phyloP scores from a whole-genome alignment of 1,140 invertebrate genomes.

The Cotesia typhae region DNA sequence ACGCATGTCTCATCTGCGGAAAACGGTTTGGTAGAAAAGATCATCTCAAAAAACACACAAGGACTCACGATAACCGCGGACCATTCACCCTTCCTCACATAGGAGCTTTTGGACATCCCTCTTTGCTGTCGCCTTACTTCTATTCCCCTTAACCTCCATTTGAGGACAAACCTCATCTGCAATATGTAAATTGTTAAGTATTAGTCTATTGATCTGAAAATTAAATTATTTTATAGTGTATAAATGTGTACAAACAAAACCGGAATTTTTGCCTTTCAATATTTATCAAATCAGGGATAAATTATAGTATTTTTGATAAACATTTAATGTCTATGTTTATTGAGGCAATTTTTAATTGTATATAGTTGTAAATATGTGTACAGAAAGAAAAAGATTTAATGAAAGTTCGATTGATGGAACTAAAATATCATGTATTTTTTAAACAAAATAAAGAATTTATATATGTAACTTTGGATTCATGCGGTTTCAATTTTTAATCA shows the following conservation, averaged over 20 bases:
- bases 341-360: background rate
- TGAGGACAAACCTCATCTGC: constrained; percentile 29
- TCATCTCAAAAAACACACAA: constrained; percentile 84
- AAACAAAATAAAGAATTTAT: too few species aligned
- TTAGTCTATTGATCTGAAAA: too few species aligned
- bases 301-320: constrained; percentile 1
- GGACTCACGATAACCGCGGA: constrained; percentile 70
- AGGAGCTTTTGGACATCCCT: constrained; percentile 43
- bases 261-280: too few species aligned
- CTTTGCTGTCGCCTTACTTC: constrained; percentile 21
- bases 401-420: too few species aligned
- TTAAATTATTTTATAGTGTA: constrained; percentile 20
- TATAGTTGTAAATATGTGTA: background rate
- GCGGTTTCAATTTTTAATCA: too few species aligned
- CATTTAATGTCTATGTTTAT: background rate
- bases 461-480: too few species aligned
- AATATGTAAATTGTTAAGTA: too few species aligned
- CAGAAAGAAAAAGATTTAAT: background rate
- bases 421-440: too few species aligned
- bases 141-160: constrained; percentile 28
- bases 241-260: background rate
- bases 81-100: constrained; percentile 41
- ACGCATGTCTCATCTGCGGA: constrained; percentile 79
- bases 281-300: background rate
- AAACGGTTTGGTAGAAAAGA: constrained; percentile 91